Base-by-base conservation (phyloP, 2,888 invertebrate genomes). In the Leptopilina myrica region DNA sequence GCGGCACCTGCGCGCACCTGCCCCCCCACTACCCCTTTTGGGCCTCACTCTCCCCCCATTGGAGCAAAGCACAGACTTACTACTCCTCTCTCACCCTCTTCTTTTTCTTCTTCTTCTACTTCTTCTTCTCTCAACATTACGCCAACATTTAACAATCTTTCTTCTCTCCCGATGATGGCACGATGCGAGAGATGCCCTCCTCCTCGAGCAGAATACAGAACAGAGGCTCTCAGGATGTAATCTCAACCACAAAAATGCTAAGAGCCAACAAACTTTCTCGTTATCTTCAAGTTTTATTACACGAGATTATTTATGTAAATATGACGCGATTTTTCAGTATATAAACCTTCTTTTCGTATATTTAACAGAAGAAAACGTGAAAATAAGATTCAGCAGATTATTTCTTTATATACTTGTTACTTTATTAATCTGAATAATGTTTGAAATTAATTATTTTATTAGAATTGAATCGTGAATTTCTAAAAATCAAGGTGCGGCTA, bases 1-100 rank as follows among this genome's bases (percentile, higher is more conserved):
- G 87, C 84, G 84, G 89, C 90, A 91, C 90, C 89, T 90, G 89
- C 87, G 87, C 86, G 85, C 88, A 88, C 89, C 88, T 88, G 87
- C 86, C 86, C 87, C 86, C 79, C 46, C 75, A 53, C 75, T 79
- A 66, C 69, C 81, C 67, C 64, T 75, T 43, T 79, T 76, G 79
- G 43, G 77, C 65, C 79, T 75, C 73, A 64, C 49, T 67, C 65
- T 64, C 62, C 43, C 80, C 76, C 62, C 73, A n/a, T 76, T 40
- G 33, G 33, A 33, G 33, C 64, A 26, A 62, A 76, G 76, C 62
- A 64, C 64, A 64, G 46, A 43, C 43, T 76, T 20, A 20, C 20
- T 20, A 1, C 20, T 20, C 66, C 64, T 64, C 76, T 49, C 49
- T 49, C 49, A 64, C 78, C 78, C 81, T 83, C 79, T 79, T 78